These are phyloP conservation scores for Myodes glareolus DNA, from an alignment of 2,113 vertebrate genomes.

Conservation along the genomic window DNA sequence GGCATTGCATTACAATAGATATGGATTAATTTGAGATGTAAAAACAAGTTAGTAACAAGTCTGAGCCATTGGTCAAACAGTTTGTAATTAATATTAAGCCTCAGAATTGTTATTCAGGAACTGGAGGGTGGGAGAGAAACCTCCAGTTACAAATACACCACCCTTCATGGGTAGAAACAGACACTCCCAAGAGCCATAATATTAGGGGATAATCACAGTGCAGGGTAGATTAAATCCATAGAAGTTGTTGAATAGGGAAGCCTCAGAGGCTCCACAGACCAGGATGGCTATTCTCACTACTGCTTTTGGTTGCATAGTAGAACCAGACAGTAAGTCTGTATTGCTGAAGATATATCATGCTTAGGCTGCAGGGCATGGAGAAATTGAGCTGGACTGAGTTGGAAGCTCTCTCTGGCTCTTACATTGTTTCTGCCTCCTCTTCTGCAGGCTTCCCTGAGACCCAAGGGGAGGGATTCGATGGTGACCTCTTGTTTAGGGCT, in stretches of 20 bases:
- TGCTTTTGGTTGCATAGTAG: background rate
- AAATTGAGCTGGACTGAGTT: background rate
- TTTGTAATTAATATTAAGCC: no score
- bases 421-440: background rate
- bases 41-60: no score
- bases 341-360: background rate
- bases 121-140: no score
- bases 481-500: background rate
- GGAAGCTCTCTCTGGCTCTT: background rate
- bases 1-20: no score
- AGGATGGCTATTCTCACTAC: background rate
- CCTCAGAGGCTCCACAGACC: background rate
- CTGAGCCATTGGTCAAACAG: no score
- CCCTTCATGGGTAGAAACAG: background rate
- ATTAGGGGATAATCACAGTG: background rate
- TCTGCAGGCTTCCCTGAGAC: background rate
- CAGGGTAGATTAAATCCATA: no score
- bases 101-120: no score
- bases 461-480: background rate
- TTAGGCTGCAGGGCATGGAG: background rate
- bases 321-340: background rate
- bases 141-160: no score
- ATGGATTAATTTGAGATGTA: no score
- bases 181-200: background rate
- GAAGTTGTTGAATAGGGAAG: background rate